These are phyloP conservation scores for Bombus cullumanus DNA, from an alignment of 1,140 invertebrate genomes.

Conservation along the genomic window DNA sequence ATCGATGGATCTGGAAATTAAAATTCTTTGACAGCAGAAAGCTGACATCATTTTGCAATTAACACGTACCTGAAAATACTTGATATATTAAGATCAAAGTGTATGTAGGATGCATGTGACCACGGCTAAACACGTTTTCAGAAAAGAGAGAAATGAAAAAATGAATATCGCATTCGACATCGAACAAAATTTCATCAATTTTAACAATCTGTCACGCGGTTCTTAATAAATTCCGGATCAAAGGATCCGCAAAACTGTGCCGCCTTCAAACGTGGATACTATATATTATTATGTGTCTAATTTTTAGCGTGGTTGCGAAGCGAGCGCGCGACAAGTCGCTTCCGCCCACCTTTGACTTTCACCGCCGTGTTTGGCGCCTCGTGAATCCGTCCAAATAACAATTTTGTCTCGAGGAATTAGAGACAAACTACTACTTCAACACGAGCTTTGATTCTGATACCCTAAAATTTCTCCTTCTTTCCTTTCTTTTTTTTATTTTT, in stretches of 20 bases:
- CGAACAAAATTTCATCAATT: neutral
- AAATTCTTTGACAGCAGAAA: neutral
- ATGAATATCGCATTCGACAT: neutral
- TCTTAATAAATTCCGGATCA: neutral
- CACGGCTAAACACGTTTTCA: neutral
- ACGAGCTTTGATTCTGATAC: neutral
- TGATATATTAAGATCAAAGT: neutral
- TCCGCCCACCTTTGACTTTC: conserved; percentile 47
- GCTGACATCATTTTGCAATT: neutral
- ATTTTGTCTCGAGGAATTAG: neutral
- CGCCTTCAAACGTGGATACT: too few relatives aligned
- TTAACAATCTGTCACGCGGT: neutral
- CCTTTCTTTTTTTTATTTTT: neutral
- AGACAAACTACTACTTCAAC: too few relatives aligned
- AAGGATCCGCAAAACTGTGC: neutral
- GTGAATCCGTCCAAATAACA: neutral
- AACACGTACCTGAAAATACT: neutral
- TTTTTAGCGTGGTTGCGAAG: neutral
- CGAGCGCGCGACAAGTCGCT: neutral
- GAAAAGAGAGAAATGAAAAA: neutral
- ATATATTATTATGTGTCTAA: conserved; percentile 1
- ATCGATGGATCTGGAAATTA: neutral
- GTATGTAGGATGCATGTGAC: neutral
- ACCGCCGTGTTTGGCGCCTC: conserved; percentile 23
- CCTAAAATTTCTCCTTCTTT: too few relatives aligned